phyloP scores from a whole-genome alignment of 2,888 invertebrate species.

The Hypselothyrea guttata region DNA sequence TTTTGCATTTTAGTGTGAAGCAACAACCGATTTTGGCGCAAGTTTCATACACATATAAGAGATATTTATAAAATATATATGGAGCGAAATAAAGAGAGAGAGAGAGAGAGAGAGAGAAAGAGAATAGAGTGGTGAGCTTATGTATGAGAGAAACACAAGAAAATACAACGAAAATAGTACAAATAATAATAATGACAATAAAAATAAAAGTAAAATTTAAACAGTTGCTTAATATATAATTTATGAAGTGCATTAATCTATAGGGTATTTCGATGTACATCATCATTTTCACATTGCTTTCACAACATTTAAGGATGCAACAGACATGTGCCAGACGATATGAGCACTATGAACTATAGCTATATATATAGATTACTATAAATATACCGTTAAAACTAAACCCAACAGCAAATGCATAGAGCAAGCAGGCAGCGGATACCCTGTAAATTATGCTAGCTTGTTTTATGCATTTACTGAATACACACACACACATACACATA shows the following conservation, averaged over 20 bases:
- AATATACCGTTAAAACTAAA: conserved; percentile 1
- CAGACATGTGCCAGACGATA: conserved; percentile 21
- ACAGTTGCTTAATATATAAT: conserved; percentile 4
- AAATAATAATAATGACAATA: conserved; percentile 23
- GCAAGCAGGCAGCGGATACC: too few species aligned
- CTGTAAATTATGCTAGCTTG: too few species aligned
- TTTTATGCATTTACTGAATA: too few species aligned
- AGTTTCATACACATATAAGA: conserved; percentile 37
- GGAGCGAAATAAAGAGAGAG: conserved; percentile 34
- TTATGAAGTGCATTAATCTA: too few species aligned
- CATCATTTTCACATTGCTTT: conserved; percentile 2
- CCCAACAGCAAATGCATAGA: too few species aligned
- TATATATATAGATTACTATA: conserved; percentile 4
- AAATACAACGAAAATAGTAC: conserved; percentile 19
- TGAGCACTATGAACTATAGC: neutral
- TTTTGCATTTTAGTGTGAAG: conserved; percentile 31
- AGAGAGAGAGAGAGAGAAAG: conserved; percentile 32
- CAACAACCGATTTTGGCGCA: conserved; percentile 41
- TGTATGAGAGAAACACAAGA: conserved; percentile 31
- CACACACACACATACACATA: too few species aligned
- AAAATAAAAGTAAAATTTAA: conserved; percentile 15
- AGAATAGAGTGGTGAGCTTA: conserved; percentile 31
- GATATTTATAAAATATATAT: conserved; percentile 32
- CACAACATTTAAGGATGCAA: conserved; percentile 46
- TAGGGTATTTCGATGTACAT: too few species aligned